Conservation (phyloP, 2,113 vertebrate genomes). For the Nettapus auritus region DNA sequence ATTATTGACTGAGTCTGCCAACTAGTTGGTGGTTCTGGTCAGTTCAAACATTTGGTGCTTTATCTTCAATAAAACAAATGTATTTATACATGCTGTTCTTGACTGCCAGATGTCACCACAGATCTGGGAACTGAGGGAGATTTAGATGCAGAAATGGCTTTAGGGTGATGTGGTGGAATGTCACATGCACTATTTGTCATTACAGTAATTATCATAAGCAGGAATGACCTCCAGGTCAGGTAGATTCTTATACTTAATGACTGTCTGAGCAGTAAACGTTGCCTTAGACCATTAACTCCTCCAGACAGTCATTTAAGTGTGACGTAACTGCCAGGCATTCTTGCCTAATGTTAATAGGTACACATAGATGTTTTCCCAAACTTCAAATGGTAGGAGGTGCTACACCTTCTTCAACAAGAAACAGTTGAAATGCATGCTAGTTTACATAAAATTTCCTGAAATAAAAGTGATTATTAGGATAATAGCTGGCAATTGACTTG, state of each 20-base stretch:
- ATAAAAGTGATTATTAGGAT: not conserved
- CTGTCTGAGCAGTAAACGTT: not conserved
- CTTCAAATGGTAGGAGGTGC: not conserved
- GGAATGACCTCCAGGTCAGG: constrained; percentile 33
- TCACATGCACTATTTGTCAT: not conserved
- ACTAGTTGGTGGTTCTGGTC: not conserved
- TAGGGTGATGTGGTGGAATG: not conserved
- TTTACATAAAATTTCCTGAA: not conserved
- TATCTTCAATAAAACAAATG: not conserved
- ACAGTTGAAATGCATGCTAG: not conserved
- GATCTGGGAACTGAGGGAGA: not conserved
- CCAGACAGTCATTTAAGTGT: not conserved
- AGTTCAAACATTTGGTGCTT: not conserved
- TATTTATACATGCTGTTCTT: not conserved
- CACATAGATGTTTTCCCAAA: not conserved
- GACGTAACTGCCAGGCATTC: not conserved
- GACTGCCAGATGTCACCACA: not conserved
- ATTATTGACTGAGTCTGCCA: not conserved
- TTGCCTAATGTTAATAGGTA: not conserved
- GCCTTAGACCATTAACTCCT: constrained; percentile 18
- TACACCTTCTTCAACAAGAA: not conserved
- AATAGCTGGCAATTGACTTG: not conserved
- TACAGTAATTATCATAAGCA: constrained; percentile 18
- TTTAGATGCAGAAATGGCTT: constrained; percentile 2
- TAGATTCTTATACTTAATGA: constrained; percentile 27